Conservation (phyloP, 2,797 vertebrate species). For the Pangasius djambal region DNA sequence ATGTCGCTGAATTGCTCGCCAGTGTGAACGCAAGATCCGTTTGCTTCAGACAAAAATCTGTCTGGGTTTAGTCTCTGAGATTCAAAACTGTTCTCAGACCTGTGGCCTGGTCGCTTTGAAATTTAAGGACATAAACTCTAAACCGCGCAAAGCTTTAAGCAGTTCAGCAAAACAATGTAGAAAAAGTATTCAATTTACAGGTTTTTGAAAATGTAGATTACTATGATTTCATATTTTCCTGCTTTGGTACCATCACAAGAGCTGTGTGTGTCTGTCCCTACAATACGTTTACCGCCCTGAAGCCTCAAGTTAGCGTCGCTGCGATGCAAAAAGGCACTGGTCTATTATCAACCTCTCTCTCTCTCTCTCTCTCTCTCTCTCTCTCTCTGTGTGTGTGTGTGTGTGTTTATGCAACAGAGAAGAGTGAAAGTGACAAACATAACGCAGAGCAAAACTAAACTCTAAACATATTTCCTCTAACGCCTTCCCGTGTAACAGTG, state of each 20-base stretch:
- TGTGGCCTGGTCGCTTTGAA: not conserved
- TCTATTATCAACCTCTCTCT: conserved; percentile 26
- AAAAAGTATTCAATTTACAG: not conserved
- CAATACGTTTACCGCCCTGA: not conserved
- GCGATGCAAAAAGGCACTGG: conserved; percentile 53
- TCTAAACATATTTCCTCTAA: conserved; percentile 29
- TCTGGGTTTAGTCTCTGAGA: not conserved
- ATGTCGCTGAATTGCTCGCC: not conserved
- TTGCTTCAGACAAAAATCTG: not conserved
- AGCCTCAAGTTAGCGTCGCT: conserved; percentile 20
- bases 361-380: conserved; percentile 44
- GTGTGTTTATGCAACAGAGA: conserved; percentile 52
- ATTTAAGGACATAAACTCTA: not conserved
- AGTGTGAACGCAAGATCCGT: not conserved
- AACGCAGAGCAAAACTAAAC: conserved; percentile 49
- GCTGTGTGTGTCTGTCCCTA: not conserved
- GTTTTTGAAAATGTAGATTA: not conserved
- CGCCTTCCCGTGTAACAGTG: conserved; percentile 16
- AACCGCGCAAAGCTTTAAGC: not conserved
- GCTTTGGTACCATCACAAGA: not conserved
- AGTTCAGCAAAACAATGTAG: not conserved
- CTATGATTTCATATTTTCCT: not conserved
- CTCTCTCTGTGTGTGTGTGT: conserved; percentile 24
- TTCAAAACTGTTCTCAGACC: not conserved
- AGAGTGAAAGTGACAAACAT: conserved; percentile 50